Conservation (phyloP, 1,140 invertebrate species). For the Drosophila trapezifrons region DNA sequence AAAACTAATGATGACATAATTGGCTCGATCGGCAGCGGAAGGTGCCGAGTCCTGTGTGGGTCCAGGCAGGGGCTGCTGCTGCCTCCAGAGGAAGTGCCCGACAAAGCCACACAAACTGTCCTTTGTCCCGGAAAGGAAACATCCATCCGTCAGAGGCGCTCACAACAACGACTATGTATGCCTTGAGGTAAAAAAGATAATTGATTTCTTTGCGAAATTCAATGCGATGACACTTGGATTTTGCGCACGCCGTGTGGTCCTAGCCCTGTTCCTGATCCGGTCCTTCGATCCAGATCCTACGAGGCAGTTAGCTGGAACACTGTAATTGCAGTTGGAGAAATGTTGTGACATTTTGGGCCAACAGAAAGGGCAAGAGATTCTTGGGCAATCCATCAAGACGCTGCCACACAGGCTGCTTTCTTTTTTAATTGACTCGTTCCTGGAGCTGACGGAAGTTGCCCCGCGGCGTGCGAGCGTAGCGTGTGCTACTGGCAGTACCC, state of each 20-base stretch:
- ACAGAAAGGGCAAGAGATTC: conserved; percentile 51
- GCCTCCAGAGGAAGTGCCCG: conserved; percentile 57
- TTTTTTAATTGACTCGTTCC: conserved; percentile 44
- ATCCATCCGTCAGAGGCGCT: conserved; percentile 67
- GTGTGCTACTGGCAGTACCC: conserved; percentile 61
- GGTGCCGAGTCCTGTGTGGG: conserved; percentile 20
- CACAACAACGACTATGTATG: conserved; percentile 37
- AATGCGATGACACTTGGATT: conserved; percentile 75
- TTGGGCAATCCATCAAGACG: conserved; percentile 65
- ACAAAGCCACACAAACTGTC: conserved; percentile 52
- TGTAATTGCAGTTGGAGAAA: conserved; percentile 47
- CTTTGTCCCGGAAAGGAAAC: conserved; percentile 61
- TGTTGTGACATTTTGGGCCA: conserved; percentile 67
- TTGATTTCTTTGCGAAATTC: conserved; percentile 79
- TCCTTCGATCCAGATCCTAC: conserved; percentile 7
- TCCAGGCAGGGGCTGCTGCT: conserved; percentile 18
- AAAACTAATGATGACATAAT: conserved; percentile 82
- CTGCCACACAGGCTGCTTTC: conserved; percentile 57
- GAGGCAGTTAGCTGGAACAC: conserved; percentile 60
- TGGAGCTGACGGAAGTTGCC: conserved; percentile 45
- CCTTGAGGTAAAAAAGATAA: conserved; percentile 57
- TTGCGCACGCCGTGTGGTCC: conserved; percentile 66
- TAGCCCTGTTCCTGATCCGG: not conserved
- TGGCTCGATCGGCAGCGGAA: conserved; percentile 58
- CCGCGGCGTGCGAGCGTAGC: conserved; percentile 55